phyloP scores from a whole-genome alignment of 2,113 vertebrate genomes.

The Dromas ardeola region DNA sequence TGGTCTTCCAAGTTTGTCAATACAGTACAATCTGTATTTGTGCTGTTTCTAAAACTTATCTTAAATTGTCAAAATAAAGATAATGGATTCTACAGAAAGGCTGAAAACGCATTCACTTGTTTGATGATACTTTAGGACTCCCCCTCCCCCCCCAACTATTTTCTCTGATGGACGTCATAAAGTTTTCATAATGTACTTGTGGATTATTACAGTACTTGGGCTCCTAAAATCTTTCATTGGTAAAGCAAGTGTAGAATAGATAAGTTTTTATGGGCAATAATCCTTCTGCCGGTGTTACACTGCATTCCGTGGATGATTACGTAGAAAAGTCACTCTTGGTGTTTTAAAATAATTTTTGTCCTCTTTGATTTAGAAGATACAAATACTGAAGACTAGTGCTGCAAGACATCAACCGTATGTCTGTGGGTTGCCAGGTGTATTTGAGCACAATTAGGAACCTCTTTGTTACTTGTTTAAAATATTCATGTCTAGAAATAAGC shows the following conservation, averaged over 20 bases:
- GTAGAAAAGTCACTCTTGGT: background rate
- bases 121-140: background rate
- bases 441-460: background rate
- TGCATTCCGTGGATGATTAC: background rate
- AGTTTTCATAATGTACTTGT: background rate
- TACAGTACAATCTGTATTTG: background rate
- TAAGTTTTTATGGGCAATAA: background rate
- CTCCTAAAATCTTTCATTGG: background rate
- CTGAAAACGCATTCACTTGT: background rate
- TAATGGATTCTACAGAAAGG: background rate
- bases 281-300: background rate
- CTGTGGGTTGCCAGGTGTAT: background rate
- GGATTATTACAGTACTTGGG: background rate
- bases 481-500: background rate
- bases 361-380: background rate
- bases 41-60: background rate
- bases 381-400: background rate
- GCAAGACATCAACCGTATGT: background rate
- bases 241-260: background rate
- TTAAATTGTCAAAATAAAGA: background rate
- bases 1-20: background rate
- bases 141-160: background rate
- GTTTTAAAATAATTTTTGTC: background rate
- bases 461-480: background rate
- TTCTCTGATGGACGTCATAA: background rate